phyloP scores from a whole-genome alignment of 2,113 vertebrate species.

The Notothenia coriiceps region DNA sequence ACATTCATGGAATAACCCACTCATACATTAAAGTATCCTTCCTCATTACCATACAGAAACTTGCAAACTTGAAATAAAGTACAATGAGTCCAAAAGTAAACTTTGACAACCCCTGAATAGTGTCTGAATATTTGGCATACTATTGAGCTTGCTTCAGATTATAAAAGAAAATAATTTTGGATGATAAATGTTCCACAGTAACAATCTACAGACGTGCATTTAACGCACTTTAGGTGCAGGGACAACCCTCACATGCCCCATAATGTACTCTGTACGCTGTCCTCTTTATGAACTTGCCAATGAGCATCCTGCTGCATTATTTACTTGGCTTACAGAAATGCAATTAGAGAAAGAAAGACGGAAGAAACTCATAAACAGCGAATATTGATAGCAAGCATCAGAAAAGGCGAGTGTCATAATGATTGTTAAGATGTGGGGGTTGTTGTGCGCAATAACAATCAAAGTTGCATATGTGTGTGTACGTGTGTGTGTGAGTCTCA shows the following conservation, averaged over 20 bases:
- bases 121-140: neutral
- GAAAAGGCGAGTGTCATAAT: constrained; percentile 1
- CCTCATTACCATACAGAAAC: neutral
- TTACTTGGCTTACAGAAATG: neutral
- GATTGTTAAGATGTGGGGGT: constrained; percentile 38
- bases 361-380: constrained; percentile 12
- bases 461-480: neutral
- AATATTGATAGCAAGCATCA: constrained; percentile 28
- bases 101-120: neutral
- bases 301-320: neutral
- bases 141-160: neutral
- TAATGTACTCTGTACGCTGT: neutral
- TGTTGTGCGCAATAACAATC: constrained; percentile 27
- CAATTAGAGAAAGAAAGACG: neutral
- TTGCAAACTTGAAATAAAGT: neutral
- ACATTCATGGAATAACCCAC: neutral
- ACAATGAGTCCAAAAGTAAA: neutral
- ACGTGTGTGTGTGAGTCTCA: constrained; percentile 21
- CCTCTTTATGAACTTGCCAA: neutral
- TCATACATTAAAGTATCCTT: neutral
- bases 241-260: neutral
- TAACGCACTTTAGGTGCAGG: neutral
- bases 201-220: neutral
- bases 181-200: neutral
- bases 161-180: neutral